Conservation (phyloP, 2,888 invertebrate species). For the Omphaloscelis lunosa region DNA sequence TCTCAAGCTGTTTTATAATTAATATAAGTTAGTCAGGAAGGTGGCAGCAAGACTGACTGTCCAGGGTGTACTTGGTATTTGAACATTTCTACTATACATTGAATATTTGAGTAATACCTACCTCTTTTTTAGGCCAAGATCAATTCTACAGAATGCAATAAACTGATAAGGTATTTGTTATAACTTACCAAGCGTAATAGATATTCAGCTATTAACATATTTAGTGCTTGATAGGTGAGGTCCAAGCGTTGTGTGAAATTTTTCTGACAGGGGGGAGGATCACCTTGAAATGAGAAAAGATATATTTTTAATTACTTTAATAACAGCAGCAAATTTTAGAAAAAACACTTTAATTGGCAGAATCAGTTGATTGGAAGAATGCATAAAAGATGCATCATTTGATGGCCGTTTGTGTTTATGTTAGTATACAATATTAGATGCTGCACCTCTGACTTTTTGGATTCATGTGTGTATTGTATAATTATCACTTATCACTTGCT, state of each 20-base stretch:
- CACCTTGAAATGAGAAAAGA: constrained; percentile 74
- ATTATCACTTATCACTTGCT: too few relatives aligned
- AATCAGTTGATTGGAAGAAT: background rate
- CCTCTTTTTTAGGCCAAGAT: too few relatives aligned
- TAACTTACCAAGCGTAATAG: constrained; percentile 85
- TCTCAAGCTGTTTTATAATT: background rate
- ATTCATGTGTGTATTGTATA: too few relatives aligned
- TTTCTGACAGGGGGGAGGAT: constrained; percentile 80
- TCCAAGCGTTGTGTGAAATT: constrained; percentile 86
- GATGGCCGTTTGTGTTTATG: background rate
- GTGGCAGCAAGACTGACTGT: background rate
- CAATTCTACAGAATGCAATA: background rate
- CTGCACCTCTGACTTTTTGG: too few relatives aligned
- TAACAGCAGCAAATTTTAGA: background rate
- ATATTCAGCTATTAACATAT: constrained; percentile 91
- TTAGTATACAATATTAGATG: too few relatives aligned
- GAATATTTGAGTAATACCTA: background rate
- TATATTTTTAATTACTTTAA: background rate
- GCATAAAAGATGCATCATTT: background rate
- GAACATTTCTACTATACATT: background rate
- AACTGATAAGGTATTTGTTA: background rate
- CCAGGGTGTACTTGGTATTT: background rate
- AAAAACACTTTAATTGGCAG: background rate
- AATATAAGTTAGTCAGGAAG: background rate
- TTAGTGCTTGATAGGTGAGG: constrained; percentile 90